phyloP scores from a whole-genome alignment of 1,140 invertebrate genomes.

The Drosophila kanapiae region DNA sequence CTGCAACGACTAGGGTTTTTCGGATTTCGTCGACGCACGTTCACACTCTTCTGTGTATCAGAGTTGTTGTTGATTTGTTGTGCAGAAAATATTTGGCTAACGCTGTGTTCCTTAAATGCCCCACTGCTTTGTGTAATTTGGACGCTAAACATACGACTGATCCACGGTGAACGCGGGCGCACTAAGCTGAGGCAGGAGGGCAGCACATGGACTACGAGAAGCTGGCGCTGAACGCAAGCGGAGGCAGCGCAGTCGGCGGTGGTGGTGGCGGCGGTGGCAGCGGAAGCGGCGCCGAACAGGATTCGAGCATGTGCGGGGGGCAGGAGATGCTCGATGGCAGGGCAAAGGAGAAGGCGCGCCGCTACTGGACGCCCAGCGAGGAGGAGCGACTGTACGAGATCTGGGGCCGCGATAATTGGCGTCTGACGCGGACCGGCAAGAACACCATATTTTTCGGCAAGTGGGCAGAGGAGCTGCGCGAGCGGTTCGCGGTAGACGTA shows the following conservation, averaged over 20 bases:
- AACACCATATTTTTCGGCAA: constrained; percentile 77
- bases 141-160: not conserved
- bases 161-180: not conserved
- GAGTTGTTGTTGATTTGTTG: constrained; percentile 74
- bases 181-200: not conserved
- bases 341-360: constrained; percentile 71
- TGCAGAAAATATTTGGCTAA: constrained; percentile 64
- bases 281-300: constrained; percentile 42
- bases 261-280: constrained; percentile 24
- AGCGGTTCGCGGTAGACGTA: constrained; percentile 70
- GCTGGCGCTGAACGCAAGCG: constrained; percentile 42
- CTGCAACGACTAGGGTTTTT: not conserved
- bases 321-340: constrained; percentile 64
- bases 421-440: constrained; percentile 73
- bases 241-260: constrained; percentile 42
- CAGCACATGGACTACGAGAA: constrained; percentile 67
- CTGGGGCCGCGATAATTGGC: constrained; percentile 81
- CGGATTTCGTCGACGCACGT: not conserved
- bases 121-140: constrained; percentile 29
- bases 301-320: constrained; percentile 59
- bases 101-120: not conserved
- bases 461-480: constrained; percentile 75
- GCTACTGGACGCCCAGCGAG: constrained; percentile 80
- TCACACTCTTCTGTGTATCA: constrained; percentile 55
- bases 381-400: constrained; percentile 80